Conservation (phyloP, 64 coral and sea anemone genomes). For the Stichodactyla helianthus region DNA sequence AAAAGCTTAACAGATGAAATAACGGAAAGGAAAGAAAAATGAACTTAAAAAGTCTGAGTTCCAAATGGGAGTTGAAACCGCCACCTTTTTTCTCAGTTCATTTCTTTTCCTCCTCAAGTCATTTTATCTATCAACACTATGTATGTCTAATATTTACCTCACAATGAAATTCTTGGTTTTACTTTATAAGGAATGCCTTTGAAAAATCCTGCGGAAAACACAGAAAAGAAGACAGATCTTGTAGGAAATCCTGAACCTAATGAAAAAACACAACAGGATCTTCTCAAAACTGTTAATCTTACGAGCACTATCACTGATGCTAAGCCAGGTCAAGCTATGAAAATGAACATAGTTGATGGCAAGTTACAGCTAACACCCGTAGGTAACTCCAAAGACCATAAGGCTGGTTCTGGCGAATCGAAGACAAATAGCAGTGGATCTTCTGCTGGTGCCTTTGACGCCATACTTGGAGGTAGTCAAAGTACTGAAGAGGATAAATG, state of each 20-base stretch:
- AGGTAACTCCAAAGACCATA: conserved; percentile 12
- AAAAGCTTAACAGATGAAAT: background rate
- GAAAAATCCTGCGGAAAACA: background rate
- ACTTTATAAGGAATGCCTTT: background rate
- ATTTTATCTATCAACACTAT: too few relatives aligned
- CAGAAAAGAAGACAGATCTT: background rate
- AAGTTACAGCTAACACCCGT: conserved; percentile 74
- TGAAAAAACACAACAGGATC: background rate
- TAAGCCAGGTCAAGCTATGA: conserved; percentile 78
- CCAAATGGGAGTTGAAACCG: too few relatives aligned
- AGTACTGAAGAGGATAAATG: conserved; percentile 40
- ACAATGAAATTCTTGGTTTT: background rate
- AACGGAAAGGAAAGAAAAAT: too few relatives aligned
- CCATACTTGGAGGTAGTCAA: conserved; percentile 48
- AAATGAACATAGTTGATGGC: conserved; percentile 73
- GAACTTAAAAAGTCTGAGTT: too few relatives aligned
- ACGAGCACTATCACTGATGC: conserved; percentile 65
- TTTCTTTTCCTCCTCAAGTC: too few relatives aligned
- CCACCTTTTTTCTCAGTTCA: too few relatives aligned
- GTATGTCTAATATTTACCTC: too few relatives aligned
- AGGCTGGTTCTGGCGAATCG: background rate
- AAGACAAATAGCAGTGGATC: background rate
- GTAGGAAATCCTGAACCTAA: background rate
- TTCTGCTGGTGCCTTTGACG: conserved; percentile 35
- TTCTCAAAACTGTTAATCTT: conserved; percentile 1